phyloP scores from a whole-genome alignment of 2,797 vertebrate genomes.

The Poeciliopsis turneri region DNA sequence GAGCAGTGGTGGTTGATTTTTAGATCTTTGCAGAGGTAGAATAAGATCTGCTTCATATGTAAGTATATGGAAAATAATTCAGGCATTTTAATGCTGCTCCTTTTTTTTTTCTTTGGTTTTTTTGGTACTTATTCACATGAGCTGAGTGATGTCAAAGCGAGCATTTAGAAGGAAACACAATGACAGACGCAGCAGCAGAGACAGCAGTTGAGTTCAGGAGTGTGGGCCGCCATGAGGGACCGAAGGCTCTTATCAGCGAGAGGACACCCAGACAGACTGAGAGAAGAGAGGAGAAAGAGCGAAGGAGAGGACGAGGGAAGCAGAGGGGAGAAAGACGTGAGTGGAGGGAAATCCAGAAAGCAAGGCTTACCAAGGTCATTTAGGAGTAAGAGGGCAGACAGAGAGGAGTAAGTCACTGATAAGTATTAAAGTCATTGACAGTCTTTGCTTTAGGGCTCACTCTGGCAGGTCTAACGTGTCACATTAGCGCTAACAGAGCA shows the following conservation, averaged over 20 bases:
- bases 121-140: slow-evolving; percentile 1
- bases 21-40: too few species aligned
- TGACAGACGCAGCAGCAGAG: slow-evolving; percentile 54
- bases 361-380: slow-evolving; percentile 75
- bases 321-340: slow-evolving; percentile 56
- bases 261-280: slow-evolving; percentile 99
- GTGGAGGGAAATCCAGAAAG: slow-evolving; percentile 75
- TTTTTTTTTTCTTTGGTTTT: neutral
- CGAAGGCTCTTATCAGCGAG: slow-evolving; percentile 99
- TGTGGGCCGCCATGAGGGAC: slow-evolving; percentile 99
- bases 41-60: too few species aligned
- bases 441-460: slow-evolving; percentile 53
- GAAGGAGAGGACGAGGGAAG: slow-evolving; percentile 40
- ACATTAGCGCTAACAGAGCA: neutral
- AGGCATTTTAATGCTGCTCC: neutral
- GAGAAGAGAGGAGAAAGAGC: slow-evolving; percentile 35
- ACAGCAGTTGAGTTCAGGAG: slow-evolving; percentile 89
- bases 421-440: slow-evolving; percentile 64
- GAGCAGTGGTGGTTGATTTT: too few species aligned
- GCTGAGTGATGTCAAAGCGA: slow-evolving; percentile 42
- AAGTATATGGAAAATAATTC: too few species aligned
- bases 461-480: slow-evolving; percentile 43
- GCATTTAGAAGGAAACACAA: slow-evolving; percentile 31
- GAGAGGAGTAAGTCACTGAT: slow-evolving; percentile 72
- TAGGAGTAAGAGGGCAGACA: slow-evolving; percentile 66